Evolutionary conservation across 1,140 invertebrate genomes (phyloP).

Genomic region (Tribolium madens): DNA sequence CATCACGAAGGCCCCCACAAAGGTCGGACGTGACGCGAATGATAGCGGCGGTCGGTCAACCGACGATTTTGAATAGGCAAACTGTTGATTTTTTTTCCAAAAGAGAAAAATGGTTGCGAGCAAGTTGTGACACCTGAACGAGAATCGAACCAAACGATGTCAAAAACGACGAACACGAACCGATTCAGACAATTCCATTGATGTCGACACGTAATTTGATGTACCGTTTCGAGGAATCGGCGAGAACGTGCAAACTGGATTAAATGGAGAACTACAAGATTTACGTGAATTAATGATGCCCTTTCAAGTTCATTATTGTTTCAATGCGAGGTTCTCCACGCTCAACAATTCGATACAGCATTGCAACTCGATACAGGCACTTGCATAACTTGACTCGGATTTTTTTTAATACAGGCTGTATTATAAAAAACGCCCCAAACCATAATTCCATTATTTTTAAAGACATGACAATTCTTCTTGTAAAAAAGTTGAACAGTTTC

Average conservation of each 20-base stretch:
- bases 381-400: too few species aligned
- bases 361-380: neutral
- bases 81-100: too few species aligned
- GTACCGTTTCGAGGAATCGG: conserved; percentile 11
- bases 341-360: conserved; percentile 7
- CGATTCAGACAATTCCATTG: conserved; percentile 18
- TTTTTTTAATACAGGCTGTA: too few species aligned
- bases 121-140: too few species aligned
- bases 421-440: too few species aligned
- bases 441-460: too few species aligned
- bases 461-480: too few species aligned
- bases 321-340: conserved; percentile 6
- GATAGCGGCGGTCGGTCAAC: neutral
- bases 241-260: conserved; percentile 20
- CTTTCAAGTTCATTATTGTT: conserved; percentile 22
- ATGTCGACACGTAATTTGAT: conserved; percentile 25
- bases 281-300: conserved; percentile 45
- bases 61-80: neutral
- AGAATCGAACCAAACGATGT: neutral
- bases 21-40: neutral
- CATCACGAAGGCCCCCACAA: neutral
- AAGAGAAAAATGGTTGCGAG: too few species aligned
- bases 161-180: neutral
- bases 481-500: too few species aligned
- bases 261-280: conserved; percentile 38